Percentiles rank a stretch among this genome's conserved stretches.
Evolutionary conservation across 2,113 vertebrate species (phyloP).

Genomic region (Aldabrachelys gigantea): DNA sequence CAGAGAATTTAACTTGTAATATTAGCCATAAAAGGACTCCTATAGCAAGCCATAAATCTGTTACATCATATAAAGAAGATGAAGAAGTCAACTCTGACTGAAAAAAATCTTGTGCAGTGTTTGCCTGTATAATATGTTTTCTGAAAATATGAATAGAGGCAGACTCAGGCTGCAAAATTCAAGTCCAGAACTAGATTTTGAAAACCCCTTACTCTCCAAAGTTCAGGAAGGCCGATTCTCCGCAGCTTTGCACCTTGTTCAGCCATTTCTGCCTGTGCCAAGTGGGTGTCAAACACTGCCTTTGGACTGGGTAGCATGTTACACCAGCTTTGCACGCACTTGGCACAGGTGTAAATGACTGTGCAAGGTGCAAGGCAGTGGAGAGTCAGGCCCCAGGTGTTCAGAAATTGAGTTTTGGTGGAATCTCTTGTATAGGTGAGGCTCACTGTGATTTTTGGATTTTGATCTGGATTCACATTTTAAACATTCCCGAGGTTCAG

Average conservation of each 20-base stretch:
- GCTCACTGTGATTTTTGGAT: background rate
- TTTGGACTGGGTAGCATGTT: conserved; percentile 28
- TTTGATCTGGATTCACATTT: background rate
- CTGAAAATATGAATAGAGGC: conserved; percentile 12
- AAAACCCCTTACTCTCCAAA: background rate
- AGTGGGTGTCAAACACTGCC: conserved; percentile 46
- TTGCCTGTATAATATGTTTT: conserved; percentile 2
- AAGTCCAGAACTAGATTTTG: background rate
- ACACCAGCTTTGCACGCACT: background rate
- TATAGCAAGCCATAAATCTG: conserved; percentile 16
- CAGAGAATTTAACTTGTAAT: conserved; percentile 47
- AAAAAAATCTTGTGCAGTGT: background rate
- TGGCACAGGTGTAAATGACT: conserved; percentile 35
- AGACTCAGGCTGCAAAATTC: background rate
- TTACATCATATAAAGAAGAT: conserved; percentile 2
- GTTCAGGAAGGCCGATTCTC: conserved; percentile 16
- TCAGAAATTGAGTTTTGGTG: background rate
- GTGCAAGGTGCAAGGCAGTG: background rate
- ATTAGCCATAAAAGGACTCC: conserved; percentile 22
- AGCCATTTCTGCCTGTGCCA: conserved; percentile 29
- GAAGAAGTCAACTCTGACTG: background rate
- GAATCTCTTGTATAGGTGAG: background rate
- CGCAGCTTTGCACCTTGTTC: background rate
- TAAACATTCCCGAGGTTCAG: background rate
- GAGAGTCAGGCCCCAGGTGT: background rate